These are phyloP conservation scores for Ancistrus triradiatus DNA, from an alignment of 2,113 vertebrate species.

Conservation along the genomic window DNA sequence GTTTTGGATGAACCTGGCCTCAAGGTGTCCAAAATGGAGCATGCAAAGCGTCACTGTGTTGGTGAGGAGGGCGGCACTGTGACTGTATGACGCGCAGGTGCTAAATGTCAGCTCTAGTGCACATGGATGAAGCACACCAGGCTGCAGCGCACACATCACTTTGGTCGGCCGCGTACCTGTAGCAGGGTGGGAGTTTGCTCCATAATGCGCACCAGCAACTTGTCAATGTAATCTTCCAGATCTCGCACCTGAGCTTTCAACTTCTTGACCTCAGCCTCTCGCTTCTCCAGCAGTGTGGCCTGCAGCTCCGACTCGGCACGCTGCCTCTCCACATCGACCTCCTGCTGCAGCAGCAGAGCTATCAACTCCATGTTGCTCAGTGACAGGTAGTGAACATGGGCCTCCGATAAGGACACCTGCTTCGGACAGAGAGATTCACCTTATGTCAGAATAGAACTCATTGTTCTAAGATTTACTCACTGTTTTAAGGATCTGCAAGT, in stretches of 20 bases:
- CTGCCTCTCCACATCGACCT: slow-evolving; percentile 78
- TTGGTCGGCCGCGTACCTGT: slow-evolving; percentile 76
- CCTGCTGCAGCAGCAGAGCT: slow-evolving; percentile 83
- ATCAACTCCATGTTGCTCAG: slow-evolving; percentile 95
- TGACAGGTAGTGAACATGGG: slow-evolving; percentile 79
- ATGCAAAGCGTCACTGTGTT: slow-evolving; percentile 27
- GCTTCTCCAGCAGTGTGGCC: slow-evolving; percentile 62
- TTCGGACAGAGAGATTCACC: slow-evolving; percentile 17
- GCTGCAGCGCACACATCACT: slow-evolving; percentile 44
- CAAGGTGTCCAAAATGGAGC: slow-evolving; percentile 1
- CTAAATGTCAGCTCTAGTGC: background rate
- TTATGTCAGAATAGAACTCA: no score
- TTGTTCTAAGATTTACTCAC: no score
- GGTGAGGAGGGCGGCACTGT: slow-evolving; percentile 18
- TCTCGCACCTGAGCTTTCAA: slow-evolving; percentile 83
- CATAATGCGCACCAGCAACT: slow-evolving; percentile 92
- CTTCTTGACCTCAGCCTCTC: slow-evolving; percentile 78
- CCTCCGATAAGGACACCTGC: slow-evolving; percentile 61
- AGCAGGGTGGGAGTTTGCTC: slow-evolving; percentile 91
- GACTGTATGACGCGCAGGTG: slow-evolving; percentile 8
- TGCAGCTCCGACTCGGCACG: slow-evolving; percentile 65
- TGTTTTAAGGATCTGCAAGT: no score
- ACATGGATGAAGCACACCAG: background rate
- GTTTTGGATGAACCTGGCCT: background rate
- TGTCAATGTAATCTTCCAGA: slow-evolving; percentile 95